Evolutionary conservation across 2,888 invertebrate species (phyloP), one percentile per base, ranked within the genome.

Genomic region (Chrysolina oricalcia): DNA sequence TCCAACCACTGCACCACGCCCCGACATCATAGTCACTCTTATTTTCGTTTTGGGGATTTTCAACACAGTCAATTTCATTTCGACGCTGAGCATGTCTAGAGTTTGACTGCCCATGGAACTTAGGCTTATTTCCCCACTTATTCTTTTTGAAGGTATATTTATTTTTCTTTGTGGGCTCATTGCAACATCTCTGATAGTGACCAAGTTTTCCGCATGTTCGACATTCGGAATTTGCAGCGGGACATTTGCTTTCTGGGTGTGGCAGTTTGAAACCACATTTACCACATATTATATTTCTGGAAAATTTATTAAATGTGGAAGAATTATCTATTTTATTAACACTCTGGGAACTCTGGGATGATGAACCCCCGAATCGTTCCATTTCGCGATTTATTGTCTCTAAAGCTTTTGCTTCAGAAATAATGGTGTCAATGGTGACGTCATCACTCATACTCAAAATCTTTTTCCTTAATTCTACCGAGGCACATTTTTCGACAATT

Each of bases 401-500:
- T 17, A 80, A 41, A 21, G 78, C 68, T 35, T 78, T 74, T 13
- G 79, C 82, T 65, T 77, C 76, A 9, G 64, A 23, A 11, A 82
- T 62, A 43, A 80, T 78, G 15, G 74, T 65, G 8, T 72, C 64
- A 66, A 80, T 70, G 10, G 77, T 81, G 56, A 75, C 56, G 13
- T 69, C 70, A 15, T 78, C 80, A 59, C 77, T 76, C 62, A 72
- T 64, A 1, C 80, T 63, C 9, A 81, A 46, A 19, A 81, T 40
- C 35, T 81, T 80, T 17, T 81, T 78, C 59, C 70, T 75, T 56
- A 79, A 80, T 75, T 81, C 81, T 35, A 21, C 81, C 67, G 72
- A 82, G 11, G 23, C 59, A 21, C 82, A 78, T 74, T 82, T 82
- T 73, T 80, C 81, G 21, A 73, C 72, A 56, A 83, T 84, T 75